Evolutionary conservation across 1,140 invertebrate genomes (phyloP).

Genomic region (Hylyphantes graminicola): DNA sequence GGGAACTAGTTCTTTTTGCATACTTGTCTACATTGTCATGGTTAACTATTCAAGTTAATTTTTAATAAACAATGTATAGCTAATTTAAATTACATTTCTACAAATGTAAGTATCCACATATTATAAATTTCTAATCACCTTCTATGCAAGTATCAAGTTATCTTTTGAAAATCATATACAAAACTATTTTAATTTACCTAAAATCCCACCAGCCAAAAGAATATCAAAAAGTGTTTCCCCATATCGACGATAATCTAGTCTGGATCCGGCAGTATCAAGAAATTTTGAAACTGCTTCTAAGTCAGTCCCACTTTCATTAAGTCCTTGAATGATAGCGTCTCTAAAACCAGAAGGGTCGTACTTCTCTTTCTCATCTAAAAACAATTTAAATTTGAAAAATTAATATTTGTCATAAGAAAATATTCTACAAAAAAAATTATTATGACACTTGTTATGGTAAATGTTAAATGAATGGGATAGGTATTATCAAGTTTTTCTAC

Average conservation of each 20-base stretch:
- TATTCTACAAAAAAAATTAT: neutral
- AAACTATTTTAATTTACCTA: constrained; percentile 67
- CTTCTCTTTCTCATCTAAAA: constrained; percentile 98
- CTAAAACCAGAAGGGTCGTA: constrained; percentile 97
- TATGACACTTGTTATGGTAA: neutral
- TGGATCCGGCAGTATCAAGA: constrained; percentile 92
- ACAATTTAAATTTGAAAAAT: neutral
- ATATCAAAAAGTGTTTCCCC: constrained; percentile 97
- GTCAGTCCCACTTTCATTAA: constrained; percentile 80
- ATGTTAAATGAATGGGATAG: neutral
- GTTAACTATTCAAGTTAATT: no score
- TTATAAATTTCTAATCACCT: no score
- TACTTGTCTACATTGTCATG: no score
- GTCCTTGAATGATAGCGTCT: constrained; percentile 92
- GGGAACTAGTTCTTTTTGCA: no score
- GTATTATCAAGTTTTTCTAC: no score
- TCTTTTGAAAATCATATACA: constrained; percentile 5
- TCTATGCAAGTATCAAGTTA: no score
- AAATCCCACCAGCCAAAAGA: constrained; percentile 93
- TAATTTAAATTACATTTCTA: no score
- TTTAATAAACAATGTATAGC: no score
- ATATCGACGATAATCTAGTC: constrained; percentile 96
- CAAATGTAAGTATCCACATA: no score
- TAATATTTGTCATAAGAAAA: neutral
- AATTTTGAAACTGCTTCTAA: constrained; percentile 93